These are phyloP conservation scores for Pristionchus entomophagus DNA, from an alignment of 2,888 invertebrate genomes.

Conservation along the genomic window DNA sequence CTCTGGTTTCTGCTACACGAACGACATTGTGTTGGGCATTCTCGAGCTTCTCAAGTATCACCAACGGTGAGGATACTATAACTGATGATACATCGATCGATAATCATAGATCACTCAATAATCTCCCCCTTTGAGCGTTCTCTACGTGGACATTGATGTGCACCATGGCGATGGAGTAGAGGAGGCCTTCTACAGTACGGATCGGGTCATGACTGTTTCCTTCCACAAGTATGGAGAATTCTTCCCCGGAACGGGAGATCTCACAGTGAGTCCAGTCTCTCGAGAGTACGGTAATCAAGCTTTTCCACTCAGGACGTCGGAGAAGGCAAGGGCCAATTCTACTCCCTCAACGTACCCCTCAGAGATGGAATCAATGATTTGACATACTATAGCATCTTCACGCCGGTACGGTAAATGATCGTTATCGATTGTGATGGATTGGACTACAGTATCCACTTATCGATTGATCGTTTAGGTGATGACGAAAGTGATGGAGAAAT, in stretches of 20 bases:
- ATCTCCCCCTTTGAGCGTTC: slow-evolving; percentile 84
- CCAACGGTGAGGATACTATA: slow-evolving; percentile 56
- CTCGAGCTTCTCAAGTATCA: slow-evolving; percentile 89
- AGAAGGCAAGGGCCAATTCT: slow-evolving; percentile 91
- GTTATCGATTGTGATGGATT: background rate
- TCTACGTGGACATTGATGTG: slow-evolving; percentile 99
- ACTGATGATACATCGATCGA: too few relatives aligned
- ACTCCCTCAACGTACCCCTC: slow-evolving; percentile 97
- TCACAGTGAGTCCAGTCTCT: slow-evolving; percentile 76
- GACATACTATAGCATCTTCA: slow-evolving; percentile 94
- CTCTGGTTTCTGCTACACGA: slow-evolving; percentile 99
- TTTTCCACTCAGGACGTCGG: slow-evolving; percentile 80
- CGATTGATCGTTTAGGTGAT: slow-evolving; percentile 77
- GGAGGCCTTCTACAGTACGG: slow-evolving; percentile 89
- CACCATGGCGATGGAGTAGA: slow-evolving; percentile 99
- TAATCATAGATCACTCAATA: background rate
- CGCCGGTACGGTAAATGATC: slow-evolving; percentile 79
- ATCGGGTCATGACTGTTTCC: slow-evolving; percentile 83
- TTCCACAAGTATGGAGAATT: slow-evolving; percentile 99
- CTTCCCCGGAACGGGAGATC: slow-evolving; percentile 94
- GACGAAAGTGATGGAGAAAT: slow-evolving; percentile 91
- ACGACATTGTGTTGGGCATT: slow-evolving; percentile 98
- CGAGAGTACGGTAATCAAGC: background rate
- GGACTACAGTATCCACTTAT: background rate
- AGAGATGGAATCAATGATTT: slow-evolving; percentile 99